phyloP scores from a whole-genome alignment of 2,888 invertebrate genomes.

The Amaurobius ferox region DNA sequence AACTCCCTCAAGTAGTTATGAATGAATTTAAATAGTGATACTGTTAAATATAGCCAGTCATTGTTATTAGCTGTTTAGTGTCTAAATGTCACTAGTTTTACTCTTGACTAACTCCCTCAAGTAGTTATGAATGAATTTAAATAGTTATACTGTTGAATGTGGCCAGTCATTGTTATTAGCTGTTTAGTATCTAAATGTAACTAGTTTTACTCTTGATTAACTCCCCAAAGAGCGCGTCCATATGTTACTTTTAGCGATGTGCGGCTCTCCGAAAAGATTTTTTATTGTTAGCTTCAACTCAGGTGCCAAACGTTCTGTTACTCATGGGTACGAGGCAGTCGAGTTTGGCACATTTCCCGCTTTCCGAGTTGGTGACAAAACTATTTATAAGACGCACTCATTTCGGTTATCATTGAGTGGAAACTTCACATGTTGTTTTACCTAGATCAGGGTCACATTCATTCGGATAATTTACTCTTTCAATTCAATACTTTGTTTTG shows the following conservation, averaged over 20 bases:
- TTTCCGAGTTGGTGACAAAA: slow-evolving; percentile 21
- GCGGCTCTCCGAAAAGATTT: slow-evolving; percentile 19
- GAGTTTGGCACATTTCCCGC: slow-evolving; percentile 42
- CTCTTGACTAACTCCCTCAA: no score
- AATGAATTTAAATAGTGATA: no score
- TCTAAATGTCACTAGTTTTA: no score
- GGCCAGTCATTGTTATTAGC: neutral
- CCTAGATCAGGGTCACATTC: slow-evolving; percentile 11
- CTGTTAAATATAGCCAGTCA: no score
- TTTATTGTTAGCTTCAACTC: slow-evolving; percentile 45
- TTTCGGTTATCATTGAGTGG: slow-evolving; percentile 12
- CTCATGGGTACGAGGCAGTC: slow-evolving; percentile 20
- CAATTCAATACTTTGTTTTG: neutral
- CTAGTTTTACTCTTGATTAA: neutral
- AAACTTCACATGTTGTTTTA: neutral
- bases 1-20: no score
- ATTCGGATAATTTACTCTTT: neutral
- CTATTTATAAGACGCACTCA: slow-evolving; percentile 47
- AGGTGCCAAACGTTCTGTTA: slow-evolving; percentile 29
- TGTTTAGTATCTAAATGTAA: neutral
- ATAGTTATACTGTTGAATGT: neutral
- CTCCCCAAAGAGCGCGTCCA: slow-evolving; percentile 6
- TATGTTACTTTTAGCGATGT: slow-evolving; percentile 61
- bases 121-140: neutral
- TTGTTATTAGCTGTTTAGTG: no score